Evolutionary conservation across 2,113 vertebrate species (phyloP).

Genomic region (Ovis aries): ARS-UI_Ramb_v3.0 NC_056055.1:36707501-36708000

Average conservation of each 20-base stretch:
- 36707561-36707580: neutral
- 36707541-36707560: neutral
- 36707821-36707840: neutral
- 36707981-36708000: neutral
- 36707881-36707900: neutral
- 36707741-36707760: neutral
- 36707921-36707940: neutral
- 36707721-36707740: neutral
- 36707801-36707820: neutral
- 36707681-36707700: neutral
- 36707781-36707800: neutral
- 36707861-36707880: neutral
- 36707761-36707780: neutral
- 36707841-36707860: neutral
- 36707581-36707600: neutral
- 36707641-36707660: neutral
- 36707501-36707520: neutral
- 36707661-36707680: neutral
- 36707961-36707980: neutral
- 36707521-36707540: neutral
- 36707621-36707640: neutral
- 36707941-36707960: neutral
- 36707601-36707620: neutral
- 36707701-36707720: neutral
- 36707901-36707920: neutral